Conservation (phyloP, 1,140 invertebrate species). For the Zaprionus nigranus region DNA sequence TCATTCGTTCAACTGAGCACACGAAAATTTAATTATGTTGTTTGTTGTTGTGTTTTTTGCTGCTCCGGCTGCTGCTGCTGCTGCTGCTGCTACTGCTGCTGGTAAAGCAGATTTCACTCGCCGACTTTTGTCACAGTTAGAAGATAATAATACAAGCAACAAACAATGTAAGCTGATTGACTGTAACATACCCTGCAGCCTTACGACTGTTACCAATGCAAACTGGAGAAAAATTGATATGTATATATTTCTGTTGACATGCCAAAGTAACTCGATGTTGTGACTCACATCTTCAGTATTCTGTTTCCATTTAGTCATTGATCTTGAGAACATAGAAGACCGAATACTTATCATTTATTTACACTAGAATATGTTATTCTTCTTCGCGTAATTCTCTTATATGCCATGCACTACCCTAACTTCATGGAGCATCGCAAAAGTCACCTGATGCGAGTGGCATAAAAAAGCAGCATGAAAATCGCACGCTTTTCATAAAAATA, state of each 20-base stretch:
- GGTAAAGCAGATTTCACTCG: constrained; percentile 42
- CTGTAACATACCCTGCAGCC: neutral
- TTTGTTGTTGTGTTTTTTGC: constrained; percentile 39
- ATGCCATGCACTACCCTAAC: neutral
- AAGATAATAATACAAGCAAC: constrained; percentile 40
- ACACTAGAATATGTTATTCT: neutral
- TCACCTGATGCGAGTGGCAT: constrained; percentile 17
- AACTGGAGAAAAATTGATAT: too few species aligned
- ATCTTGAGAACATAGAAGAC: too few species aligned
- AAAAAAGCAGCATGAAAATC: constrained; percentile 36
- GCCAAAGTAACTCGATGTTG: too few species aligned
- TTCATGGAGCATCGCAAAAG: constrained; percentile 6
- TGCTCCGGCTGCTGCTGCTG: neutral
- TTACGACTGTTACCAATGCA: too few species aligned
- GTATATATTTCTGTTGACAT: too few species aligned
- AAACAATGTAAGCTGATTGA: neutral
- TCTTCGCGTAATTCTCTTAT: neutral
- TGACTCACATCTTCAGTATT: too few species aligned
- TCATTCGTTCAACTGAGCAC: constrained; percentile 65
- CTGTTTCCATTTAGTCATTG: too few species aligned
- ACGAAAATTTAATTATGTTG: constrained; percentile 70
- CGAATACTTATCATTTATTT: too few species aligned
- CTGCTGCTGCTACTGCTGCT: constrained; percentile 17
- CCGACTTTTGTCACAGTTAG: constrained; percentile 55
- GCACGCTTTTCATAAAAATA: constrained; percentile 52